Base-by-base conservation (phyloP, 2,113 vertebrate genomes). In the Alligator sinensis region DNA sequence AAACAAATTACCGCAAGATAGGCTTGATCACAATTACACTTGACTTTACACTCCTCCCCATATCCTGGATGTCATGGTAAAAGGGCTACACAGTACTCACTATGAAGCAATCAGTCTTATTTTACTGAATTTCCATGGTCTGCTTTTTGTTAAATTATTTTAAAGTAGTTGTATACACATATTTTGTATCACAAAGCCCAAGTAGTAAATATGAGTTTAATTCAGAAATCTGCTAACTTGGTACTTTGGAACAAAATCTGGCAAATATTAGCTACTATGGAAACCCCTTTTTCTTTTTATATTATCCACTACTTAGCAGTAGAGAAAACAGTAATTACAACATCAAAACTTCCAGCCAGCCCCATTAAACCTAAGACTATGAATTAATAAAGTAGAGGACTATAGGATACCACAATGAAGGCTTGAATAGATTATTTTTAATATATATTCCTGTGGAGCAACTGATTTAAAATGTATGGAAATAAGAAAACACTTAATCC, bases 91-190 rank as follows among this genome's bases (percentile, higher is more conserved):
- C 83, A 97, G 86, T 92, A 97, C 95, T 96, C 94, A 88, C 88
- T 93, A 93, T 81, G 93, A 96, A 96, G 94, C 80, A 80, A 95
- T 79, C 91, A 80, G 96, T 96, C 90, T 88, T 87, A 80, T 94
- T 97, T 97, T 97, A 92, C 89, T 96, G 77, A 88, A 95, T 93
- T 97, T 96, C 96, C 87, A 94, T 1, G 0, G 59, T 93, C 94
- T 86, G 94, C n/a, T 28, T 87, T 77, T 77, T 97, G 93, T 88
- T 47, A 47, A 47, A 9, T 47, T 47, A 47, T 47, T 47, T 47
- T 47, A 47, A 47, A 47, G 47, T 47, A 8, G 47, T 47, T 47
- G 47, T 47, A 64, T 79, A 12, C 2, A 25, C 17, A 16, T 10
- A 81, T 93, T 30, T 77, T 96, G 25, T 30, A 96, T 89, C 64